These are phyloP conservation scores for Lasioglossum figueresi DNA, from an alignment of 2,888 invertebrate species.

Conservation along the genomic window DNA sequence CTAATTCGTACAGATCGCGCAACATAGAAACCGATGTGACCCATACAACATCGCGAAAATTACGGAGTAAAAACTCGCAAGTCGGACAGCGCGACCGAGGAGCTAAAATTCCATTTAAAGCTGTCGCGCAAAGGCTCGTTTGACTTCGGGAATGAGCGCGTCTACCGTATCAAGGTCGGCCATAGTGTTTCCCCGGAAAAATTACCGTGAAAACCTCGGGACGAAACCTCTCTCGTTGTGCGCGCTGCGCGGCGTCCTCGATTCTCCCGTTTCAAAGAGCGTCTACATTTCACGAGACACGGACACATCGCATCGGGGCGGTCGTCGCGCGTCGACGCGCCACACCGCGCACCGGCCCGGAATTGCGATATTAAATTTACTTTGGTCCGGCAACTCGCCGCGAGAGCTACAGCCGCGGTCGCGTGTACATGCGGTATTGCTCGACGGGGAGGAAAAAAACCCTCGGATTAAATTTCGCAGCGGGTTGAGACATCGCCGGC, in stretches of 20 bases:
- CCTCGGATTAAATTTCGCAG: constrained; percentile 35
- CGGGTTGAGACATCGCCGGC: not conserved
- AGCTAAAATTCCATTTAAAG: not conserved
- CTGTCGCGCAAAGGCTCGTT: not conserved
- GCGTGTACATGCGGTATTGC: not conserved
- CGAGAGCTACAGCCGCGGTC: not conserved
- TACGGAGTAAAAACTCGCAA: not conserved
- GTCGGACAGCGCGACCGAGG: not conserved
- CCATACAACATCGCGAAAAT: not conserved
- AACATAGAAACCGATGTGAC: not conserved
- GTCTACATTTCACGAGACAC: not conserved
- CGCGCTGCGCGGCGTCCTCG: not conserved
- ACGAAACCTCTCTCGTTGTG: not conserved
- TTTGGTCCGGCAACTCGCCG: constrained; percentile 40
- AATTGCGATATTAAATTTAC: constrained; percentile 51
- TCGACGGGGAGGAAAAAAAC: not conserved
- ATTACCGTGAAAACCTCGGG: not conserved
- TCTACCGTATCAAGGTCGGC: not conserved
- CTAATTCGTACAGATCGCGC: not conserved
- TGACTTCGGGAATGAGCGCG: not conserved
- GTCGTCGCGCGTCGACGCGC: constrained; percentile 25
- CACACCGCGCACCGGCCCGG: not conserved
- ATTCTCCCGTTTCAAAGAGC: constrained; percentile 39
- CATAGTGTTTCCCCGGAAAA: not conserved
- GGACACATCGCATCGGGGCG: not conserved